Conservation (phyloP, 1,140 invertebrate genomes). For the Pachypsylla venusta region DNA sequence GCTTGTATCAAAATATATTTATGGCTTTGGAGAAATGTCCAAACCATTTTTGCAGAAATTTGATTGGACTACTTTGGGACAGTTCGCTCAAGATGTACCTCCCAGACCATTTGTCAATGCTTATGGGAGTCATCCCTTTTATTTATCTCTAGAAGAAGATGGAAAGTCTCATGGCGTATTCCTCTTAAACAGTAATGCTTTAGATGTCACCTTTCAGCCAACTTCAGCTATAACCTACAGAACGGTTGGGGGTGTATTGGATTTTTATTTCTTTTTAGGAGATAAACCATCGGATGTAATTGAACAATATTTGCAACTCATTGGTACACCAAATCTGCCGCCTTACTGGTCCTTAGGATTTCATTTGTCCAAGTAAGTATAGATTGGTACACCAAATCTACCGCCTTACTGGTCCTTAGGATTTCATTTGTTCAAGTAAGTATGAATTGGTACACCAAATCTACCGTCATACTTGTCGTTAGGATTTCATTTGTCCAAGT, state of each 20-base stretch:
- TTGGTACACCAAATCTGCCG: slow-evolving; percentile 67
- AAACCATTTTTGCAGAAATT: slow-evolving; percentile 41
- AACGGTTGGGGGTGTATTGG: slow-evolving; percentile 56
- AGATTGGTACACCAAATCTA: slow-evolving; percentile 58
- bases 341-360: slow-evolving; percentile 71
- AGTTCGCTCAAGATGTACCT: slow-evolving; percentile 50
- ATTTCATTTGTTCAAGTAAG: not conserved
- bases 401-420: slow-evolving; percentile 83
- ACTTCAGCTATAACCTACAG: slow-evolving; percentile 49
- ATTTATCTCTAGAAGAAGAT: slow-evolving; percentile 49
- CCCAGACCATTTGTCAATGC: slow-evolving; percentile 51
- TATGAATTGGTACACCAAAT: slow-evolving; percentile 50
- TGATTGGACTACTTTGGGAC: slow-evolving; percentile 46
- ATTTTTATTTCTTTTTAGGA: slow-evolving; percentile 58
- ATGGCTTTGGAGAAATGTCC: slow-evolving; percentile 65
- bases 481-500: slow-evolving; percentile 31
- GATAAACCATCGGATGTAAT: slow-evolving; percentile 55
- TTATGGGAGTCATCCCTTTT: slow-evolving; percentile 77
- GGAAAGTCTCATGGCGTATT: slow-evolving; percentile 53
- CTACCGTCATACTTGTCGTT: slow-evolving; percentile 82
- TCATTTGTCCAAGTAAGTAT: not conserved
- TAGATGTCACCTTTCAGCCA: not conserved
- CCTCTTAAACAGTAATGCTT: slow-evolving; percentile 61
- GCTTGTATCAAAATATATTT: slow-evolving; percentile 46
- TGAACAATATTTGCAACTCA: slow-evolving; percentile 53